phyloP scores from a whole-genome alignment of 2,113 vertebrate genomes.

The Aspiorhynchus laticeps region DNA sequence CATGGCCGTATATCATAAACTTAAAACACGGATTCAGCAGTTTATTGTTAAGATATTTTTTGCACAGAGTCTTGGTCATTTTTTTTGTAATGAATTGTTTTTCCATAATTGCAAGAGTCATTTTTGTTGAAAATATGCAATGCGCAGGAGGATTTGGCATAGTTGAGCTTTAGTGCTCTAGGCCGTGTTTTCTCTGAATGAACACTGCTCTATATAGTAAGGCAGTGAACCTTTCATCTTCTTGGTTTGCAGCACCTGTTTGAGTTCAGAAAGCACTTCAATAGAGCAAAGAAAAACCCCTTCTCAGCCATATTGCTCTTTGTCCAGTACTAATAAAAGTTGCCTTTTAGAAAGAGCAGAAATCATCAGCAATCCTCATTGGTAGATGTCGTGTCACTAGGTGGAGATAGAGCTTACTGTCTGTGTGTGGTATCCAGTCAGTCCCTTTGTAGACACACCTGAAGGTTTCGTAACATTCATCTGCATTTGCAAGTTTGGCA shows the following conservation, averaged over 20 bases:
- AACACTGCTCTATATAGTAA: background rate
- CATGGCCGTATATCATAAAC: background rate
- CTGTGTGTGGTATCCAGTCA: background rate
- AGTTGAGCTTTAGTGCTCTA: background rate
- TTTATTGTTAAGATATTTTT: background rate
- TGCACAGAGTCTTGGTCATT: background rate
- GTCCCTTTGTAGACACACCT: slow-evolving; percentile 11
- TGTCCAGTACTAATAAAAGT: background rate
- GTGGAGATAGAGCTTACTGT: slow-evolving; percentile 40
- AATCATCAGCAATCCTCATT: background rate
- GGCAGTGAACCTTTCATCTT: background rate
- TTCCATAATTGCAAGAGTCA: background rate
- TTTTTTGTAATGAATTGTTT: background rate
- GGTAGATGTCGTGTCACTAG: slow-evolving; percentile 39
- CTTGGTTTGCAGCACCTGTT: background rate
- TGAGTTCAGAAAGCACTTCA: background rate
- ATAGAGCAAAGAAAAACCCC: background rate
- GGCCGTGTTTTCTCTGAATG: background rate
- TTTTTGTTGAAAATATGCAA: background rate
- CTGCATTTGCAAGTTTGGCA: background rate
- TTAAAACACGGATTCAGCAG: slow-evolving; percentile 13
- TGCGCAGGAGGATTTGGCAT: background rate
- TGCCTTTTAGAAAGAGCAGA: background rate
- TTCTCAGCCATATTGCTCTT: background rate
- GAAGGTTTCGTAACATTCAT: background rate